Base-by-base conservation (phyloP, 2,113 vertebrate genomes). In the Conger conger region DNA sequence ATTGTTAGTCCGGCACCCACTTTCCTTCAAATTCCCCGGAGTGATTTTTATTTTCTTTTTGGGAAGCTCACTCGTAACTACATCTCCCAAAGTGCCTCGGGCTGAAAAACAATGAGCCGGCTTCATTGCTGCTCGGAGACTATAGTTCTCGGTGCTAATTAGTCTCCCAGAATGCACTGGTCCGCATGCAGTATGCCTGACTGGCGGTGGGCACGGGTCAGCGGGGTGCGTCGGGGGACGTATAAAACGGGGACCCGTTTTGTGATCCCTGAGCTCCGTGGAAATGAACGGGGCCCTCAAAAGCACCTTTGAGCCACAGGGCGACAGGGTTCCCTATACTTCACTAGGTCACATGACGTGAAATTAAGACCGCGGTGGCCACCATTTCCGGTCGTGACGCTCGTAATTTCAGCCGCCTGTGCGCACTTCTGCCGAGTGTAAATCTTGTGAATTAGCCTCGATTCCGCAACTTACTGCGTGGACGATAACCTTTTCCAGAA, bases 51-150 rank as follows among this genome's bases (percentile, higher is more conserved):
- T 88, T 90, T 79, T 60, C 82, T 82, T 89, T 77, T 57, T 81
- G 77, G 83, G 91, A 88, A 91, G 89, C 91, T 89, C 92, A 92
- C 90, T 88, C 91, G 91, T 93, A 91, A 91, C 91, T 94, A 89
- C 90, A 93, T 90, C 92, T 93, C 88, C 91, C 90, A 88, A 80
- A 84, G 91, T 82, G 92, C 93, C 92, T 90, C 88, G 76, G 89
- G 88, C 88, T 88, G 89, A 87, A 89, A 88, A 88, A 90, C 90
- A 91, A 86, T 87, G 86, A 91, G 88, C 87, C 86, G 80, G 89
- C 91, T 91, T 92, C 91, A 92, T 87, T 91, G 91, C 88, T 91
- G 90, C 91, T 89, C 91, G 89, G 91, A 91, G 88, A 93, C 92
- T 87, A 84, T 88, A 87, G 91, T 82, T 87, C 88, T 88, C 88